Evolutionary conservation across 2,797 vertebrate genomes (phyloP).

Genomic region (Phoeniculus purpureus): DNA sequence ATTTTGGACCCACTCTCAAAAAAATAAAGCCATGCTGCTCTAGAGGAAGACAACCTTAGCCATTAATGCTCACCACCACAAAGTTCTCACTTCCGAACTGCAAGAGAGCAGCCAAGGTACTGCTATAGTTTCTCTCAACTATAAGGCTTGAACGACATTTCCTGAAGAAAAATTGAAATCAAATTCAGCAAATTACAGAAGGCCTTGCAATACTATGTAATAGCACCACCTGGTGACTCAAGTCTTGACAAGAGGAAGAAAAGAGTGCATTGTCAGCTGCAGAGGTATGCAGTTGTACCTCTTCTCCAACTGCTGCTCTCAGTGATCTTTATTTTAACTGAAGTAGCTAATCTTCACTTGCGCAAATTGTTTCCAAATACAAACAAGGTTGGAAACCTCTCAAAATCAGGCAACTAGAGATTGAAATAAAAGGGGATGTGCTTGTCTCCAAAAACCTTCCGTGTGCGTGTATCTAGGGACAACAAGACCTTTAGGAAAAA

Average conservation of each 20-base stretch:
- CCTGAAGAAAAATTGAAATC: not conserved
- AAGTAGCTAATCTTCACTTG: not conserved
- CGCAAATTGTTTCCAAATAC: not conserved
- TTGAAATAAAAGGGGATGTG: not conserved
- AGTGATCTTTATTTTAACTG: not conserved
- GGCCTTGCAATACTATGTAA: slow-evolving; percentile 19
- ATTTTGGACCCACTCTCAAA: not conserved
- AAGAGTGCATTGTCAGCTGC: not conserved
- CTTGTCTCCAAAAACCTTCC: not conserved
- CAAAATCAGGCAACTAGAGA: not conserved
- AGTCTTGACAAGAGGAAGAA: not conserved
- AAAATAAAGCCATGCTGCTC: not conserved
- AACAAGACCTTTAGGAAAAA: slow-evolving; percentile 46
- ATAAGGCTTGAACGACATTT: not conserved
- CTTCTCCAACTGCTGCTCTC: not conserved
- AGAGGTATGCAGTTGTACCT: not conserved
- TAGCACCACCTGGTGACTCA: slow-evolving; percentile 65
- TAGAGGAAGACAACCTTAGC: not conserved
- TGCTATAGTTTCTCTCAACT: not conserved
- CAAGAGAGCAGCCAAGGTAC: not conserved
- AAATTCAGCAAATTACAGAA: not conserved
- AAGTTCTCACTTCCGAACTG: not conserved
- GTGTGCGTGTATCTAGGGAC: not conserved
- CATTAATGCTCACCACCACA: not conserved
- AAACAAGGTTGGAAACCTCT: not conserved